Base-by-base conservation (phyloP, 2,797 vertebrate genomes). In the Neomorphus geoffroyi region DNA sequence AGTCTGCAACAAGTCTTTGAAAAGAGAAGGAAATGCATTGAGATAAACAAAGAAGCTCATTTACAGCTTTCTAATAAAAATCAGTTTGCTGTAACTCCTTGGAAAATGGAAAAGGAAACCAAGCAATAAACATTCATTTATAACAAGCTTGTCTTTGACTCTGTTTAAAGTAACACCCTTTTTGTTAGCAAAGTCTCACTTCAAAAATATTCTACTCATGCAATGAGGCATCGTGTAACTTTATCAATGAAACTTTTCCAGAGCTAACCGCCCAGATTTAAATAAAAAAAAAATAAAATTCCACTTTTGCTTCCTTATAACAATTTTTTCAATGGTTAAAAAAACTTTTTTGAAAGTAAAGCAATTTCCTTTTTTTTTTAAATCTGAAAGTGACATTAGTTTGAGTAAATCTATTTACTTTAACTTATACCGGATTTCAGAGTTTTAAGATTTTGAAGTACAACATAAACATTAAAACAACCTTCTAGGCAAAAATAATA, bases 111-210 rank as follows among this genome's bases (percentile, higher is more conserved):
- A 60, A 69, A 32, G 28, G 18, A 69, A 72, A 75, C 1, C 28
- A 58, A 58, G 4, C 9, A 73, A 10, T 54, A 32, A 53, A 24
- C 3, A 41, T 50, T 46, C 37, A 30, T 32, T 79, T 81, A 27
- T 48, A 82, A 64, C 7, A 18, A 9, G 6, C 16, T 69, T 57
- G 21, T 35, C 5, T 33, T 41, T 53, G 35, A 50, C 14, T 80
- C 6, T 19, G 57, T 50, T 0, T 0, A 72, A 81, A 50, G 4
- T 17, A 74, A 12, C 10, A 33, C 33, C 5, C 2, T 12, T 66
- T 88, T 51, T 56, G 7, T 32, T 51, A 33, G 8, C 17, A 39
- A 75, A 77, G 3, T 5, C 3, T 78, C 5, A n/a, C 78, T 81
- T 21, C 0, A 69, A 50, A 82, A 56, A 33, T 9, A 23, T 1